Evolutionary conservation across 2,888 invertebrate species (phyloP).

Genomic region (Dicycla oo): DNA sequence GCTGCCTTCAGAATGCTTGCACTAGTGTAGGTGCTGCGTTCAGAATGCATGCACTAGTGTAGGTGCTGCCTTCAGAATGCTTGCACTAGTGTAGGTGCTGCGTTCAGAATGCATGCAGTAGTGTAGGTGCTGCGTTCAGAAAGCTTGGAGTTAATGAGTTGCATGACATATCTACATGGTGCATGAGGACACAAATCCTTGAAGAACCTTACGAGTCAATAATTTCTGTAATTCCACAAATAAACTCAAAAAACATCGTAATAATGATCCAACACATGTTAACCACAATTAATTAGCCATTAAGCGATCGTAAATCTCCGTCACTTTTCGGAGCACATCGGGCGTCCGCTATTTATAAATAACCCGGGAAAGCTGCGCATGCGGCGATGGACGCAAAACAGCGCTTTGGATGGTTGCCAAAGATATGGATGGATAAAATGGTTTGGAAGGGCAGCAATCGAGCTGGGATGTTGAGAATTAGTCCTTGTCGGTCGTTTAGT

Average conservation of each 20-base stretch:
- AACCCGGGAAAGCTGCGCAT: slow-evolving; percentile 68
- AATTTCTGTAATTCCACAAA: slow-evolving; percentile 14
- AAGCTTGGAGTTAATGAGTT: background rate
- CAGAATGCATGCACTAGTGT: background rate
- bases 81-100: background rate
- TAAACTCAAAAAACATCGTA: slow-evolving; percentile 62
- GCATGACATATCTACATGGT: background rate
- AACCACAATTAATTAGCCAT: slow-evolving; percentile 76
- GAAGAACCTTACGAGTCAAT: background rate
- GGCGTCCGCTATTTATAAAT: slow-evolving; percentile 70
- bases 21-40: background rate
- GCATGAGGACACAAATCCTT: too few species aligned
- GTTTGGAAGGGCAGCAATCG: slow-evolving; percentile 57
- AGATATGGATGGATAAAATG: slow-evolving; percentile 63
- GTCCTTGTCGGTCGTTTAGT: slow-evolving; percentile 50
- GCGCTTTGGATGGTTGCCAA: slow-evolving; percentile 73
- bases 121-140: background rate
- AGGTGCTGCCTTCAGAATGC: too few species aligned
- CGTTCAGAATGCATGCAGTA: too few species aligned
- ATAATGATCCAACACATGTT: slow-evolving; percentile 67
- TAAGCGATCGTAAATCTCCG: slow-evolving; percentile 77
- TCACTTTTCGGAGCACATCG: slow-evolving; percentile 68
- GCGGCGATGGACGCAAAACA: slow-evolving; percentile 76
- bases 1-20: too few species aligned
- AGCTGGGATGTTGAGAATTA: slow-evolving; percentile 52